phyloP scores from a whole-genome alignment of 2,888 invertebrate genomes.

The Ectemnius continuus region DNA sequence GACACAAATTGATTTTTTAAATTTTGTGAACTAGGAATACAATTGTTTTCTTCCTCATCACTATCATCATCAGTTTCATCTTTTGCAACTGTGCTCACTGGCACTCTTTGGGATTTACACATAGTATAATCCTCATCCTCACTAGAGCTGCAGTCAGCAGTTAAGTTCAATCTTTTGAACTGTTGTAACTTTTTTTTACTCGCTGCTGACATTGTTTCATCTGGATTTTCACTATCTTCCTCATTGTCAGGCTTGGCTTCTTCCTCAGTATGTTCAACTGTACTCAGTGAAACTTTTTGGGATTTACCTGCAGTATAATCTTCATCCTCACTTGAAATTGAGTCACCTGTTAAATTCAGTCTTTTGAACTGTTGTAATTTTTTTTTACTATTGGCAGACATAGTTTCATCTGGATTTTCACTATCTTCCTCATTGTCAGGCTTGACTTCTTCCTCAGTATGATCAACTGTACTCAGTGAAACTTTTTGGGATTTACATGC shows the following conservation, averaged over 20 bases:
- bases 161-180: slow-evolving; percentile 51
- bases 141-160: slow-evolving; percentile 36
- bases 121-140: slow-evolving; percentile 21
- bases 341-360: slow-evolving; percentile 47
- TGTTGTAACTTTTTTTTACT: slow-evolving; percentile 34
- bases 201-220: slow-evolving; percentile 25
- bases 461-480: slow-evolving; percentile 27
- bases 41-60: slow-evolving; percentile 33
- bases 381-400: slow-evolving; percentile 24
- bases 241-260: background rate
- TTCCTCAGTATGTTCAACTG: slow-evolving; percentile 46
- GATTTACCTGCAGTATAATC: background rate
- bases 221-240: background rate
- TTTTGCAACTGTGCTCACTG: slow-evolving; percentile 31
- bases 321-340: slow-evolving; percentile 42
- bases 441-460: slow-evolving; percentile 32
- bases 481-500: too few relatives aligned
- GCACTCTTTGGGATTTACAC: too few relatives aligned
- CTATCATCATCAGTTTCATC: slow-evolving; percentile 46
- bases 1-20: too few relatives aligned
- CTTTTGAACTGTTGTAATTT: slow-evolving; percentile 43
- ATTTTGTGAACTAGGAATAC: too few relatives aligned
- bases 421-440: background rate
- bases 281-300: background rate
- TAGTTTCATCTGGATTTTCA: slow-evolving; percentile 10